Evolutionary conservation across 2,888 invertebrate species (phyloP).

Genomic region (Plusia festucae): DNA sequence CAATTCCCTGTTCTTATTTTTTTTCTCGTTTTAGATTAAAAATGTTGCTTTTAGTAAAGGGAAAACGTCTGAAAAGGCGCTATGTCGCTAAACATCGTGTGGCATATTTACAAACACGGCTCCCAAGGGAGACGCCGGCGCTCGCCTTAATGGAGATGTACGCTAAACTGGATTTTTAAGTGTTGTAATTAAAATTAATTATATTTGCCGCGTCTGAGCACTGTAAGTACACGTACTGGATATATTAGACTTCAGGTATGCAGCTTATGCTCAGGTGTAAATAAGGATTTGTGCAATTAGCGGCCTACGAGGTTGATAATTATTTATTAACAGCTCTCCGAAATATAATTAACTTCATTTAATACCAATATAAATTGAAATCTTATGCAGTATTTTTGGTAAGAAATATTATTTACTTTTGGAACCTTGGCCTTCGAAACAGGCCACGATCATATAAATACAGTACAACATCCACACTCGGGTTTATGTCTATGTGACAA

Average conservation of each 20-base stretch:
- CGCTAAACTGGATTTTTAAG: conserved; percentile 69
- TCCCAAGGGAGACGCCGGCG: conserved; percentile 44
- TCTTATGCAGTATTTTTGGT: too few relatives aligned
- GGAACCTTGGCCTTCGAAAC: too few relatives aligned
- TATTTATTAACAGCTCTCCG: too few relatives aligned
- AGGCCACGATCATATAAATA: too few relatives aligned
- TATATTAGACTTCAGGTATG: not conserved
- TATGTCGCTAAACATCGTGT: conserved; percentile 42
- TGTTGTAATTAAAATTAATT: conserved; percentile 64
- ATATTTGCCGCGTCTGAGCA: conserved; percentile 35
- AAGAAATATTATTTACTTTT: too few relatives aligned
- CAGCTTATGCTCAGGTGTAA: not conserved
- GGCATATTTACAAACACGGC: conserved; percentile 41
- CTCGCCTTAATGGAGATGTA: conserved; percentile 67
- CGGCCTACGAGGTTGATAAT: not conserved
- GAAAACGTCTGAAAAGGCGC: conserved; percentile 37
- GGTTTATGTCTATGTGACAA: too few relatives aligned
- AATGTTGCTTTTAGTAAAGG: not conserved
- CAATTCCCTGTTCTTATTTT: not conserved
- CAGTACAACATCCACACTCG: too few relatives aligned
- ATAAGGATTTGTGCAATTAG: not conserved
- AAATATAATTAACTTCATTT: too few relatives aligned
- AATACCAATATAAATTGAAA: too few relatives aligned
- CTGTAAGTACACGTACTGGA: conserved; percentile 36
- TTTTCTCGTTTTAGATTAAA: not conserved